Evolutionary conservation across 2,888 invertebrate species (phyloP).

Genomic region (Rhopalosiphum nymphaeae): DNA sequence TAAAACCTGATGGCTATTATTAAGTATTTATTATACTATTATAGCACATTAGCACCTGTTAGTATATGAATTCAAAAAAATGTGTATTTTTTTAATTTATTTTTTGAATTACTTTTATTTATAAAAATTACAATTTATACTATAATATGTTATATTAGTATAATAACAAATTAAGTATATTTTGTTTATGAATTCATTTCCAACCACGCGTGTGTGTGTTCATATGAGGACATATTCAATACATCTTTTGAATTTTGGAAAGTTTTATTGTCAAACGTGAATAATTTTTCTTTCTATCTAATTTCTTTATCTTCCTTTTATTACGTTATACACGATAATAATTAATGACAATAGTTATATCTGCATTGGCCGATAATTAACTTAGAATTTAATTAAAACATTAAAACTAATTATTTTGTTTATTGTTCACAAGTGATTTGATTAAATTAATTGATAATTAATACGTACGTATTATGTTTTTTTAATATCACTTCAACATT

Average conservation of each 20-base stretch:
- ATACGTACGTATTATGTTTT: neutral
- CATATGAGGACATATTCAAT: neutral
- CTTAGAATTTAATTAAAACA: neutral
- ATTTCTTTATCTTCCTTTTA: neutral
- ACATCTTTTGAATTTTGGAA: neutral
- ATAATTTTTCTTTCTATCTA: neutral
- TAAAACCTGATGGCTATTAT: neutral
- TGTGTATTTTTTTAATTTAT: neutral
- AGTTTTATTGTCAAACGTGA: neutral
- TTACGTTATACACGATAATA: neutral
- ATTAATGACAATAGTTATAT: neutral
- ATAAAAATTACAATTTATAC: neutral
- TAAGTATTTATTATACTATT: neutral
- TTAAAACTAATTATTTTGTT: constrained; percentile 32
- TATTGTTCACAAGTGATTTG: neutral
- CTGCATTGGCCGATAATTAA: neutral
- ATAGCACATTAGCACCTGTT: no score
- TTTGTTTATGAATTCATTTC: neutral
- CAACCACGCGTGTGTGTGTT: neutral
- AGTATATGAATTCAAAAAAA: neutral
- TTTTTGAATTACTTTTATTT: neutral
- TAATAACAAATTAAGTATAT: neutral
- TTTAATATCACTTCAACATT: neutral
- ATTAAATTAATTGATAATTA: neutral
- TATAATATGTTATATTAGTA: neutral